phyloP scores from a whole-genome alignment of 2,113 vertebrate genomes.

The Vireo altiloquus region DNA sequence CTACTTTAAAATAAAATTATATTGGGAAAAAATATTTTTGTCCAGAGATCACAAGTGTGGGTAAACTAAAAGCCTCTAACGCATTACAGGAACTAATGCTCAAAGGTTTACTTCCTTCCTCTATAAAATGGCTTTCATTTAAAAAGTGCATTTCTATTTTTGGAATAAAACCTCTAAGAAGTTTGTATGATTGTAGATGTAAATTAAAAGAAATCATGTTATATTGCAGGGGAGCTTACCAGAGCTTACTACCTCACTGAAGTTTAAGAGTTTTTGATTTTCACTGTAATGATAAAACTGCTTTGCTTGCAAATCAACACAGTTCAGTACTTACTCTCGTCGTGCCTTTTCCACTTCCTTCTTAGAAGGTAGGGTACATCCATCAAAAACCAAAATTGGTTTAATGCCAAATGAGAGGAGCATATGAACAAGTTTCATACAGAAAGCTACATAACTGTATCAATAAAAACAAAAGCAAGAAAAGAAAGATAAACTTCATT shows the following conservation, averaged over 20 bases:
- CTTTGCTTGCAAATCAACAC: neutral
- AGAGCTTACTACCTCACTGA: neutral
- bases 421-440: conserved; percentile 97
- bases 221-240: neutral
- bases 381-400: conserved; percentile 94
- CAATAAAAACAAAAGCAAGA: neutral
- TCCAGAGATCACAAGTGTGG: neutral
- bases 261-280: neutral
- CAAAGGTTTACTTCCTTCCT: conserved; percentile 37
- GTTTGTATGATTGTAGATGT: neutral
- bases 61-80: neutral
- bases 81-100: neutral
- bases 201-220: neutral
- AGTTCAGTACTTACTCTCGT: conserved; percentile 83
- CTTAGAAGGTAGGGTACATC: conserved; percentile 94
- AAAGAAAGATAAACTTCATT: neutral
- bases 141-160: conserved; percentile 22
- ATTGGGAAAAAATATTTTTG: neutral
- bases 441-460: conserved; percentile 89
- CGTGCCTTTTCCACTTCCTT: conserved; percentile 90
- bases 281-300: neutral
- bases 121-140: neutral
- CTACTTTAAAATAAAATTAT: neutral
- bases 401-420: conserved; percentile 85
- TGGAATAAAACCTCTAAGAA: conserved; percentile 44